A percentile compares a stretch with the other conserved stretches of the same genome.
phyloP scores from a whole-genome alignment of 2,888 invertebrate genomes.

The Hirudinaria manillensis region DNA sequence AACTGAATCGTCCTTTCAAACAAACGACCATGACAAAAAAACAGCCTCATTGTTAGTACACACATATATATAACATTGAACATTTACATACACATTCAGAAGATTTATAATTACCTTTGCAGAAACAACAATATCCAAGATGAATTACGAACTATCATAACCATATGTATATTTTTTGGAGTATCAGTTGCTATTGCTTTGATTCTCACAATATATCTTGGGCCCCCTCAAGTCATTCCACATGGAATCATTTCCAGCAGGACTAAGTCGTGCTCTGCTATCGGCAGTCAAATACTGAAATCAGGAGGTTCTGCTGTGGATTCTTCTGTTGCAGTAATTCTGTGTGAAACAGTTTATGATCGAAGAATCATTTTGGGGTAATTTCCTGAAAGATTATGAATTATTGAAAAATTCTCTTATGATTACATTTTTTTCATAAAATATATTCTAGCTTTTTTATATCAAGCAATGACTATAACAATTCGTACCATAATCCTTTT shows the following conservation, averaged over 20 bases:
- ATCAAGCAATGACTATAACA: no score
- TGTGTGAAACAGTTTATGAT: slow-evolving; percentile 69
- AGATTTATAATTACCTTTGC: neutral
- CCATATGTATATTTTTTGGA: slow-evolving; percentile 65
- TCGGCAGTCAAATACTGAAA: slow-evolving; percentile 55
- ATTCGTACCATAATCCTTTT: no score
- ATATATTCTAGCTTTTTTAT: no score
- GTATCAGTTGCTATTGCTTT: slow-evolving; percentile 68
- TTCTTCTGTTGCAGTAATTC: slow-evolving; percentile 68
- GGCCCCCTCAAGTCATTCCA: slow-evolving; percentile 64
- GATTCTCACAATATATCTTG: slow-evolving; percentile 67
- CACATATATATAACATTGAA: no score
- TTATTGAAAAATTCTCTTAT: neutral
- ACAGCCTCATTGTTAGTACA: no score
- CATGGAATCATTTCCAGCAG: neutral
- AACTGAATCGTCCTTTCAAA: no score
- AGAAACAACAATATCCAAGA: slow-evolving; percentile 37
- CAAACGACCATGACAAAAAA: no score
- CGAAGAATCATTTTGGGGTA: slow-evolving; percentile 70
- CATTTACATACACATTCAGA: no score
- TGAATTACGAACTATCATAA: slow-evolving; percentile 65
- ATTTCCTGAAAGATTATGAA: slow-evolving; percentile 42
- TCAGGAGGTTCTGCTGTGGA: slow-evolving; percentile 71
- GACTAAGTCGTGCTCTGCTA: slow-evolving; percentile 2
- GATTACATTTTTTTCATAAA: no score